Conservation (phyloP, 2,888 invertebrate species). For the Meganola albula region DNA sequence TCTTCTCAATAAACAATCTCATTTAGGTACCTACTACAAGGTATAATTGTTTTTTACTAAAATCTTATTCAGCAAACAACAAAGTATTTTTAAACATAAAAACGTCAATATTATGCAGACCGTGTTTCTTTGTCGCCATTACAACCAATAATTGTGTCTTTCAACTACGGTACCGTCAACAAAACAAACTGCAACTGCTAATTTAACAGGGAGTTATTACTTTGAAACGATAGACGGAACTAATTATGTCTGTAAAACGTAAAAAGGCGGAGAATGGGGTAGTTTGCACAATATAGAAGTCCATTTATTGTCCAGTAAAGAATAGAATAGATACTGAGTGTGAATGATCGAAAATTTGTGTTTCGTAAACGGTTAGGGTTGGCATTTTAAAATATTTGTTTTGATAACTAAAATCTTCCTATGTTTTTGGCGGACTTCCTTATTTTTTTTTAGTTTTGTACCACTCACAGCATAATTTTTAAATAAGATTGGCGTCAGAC, state of each 20-base stretch:
- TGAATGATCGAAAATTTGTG: constrained; percentile 51
- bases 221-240: constrained; percentile 44
- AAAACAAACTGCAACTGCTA: constrained; percentile 12
- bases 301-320: constrained; percentile 41
- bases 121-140: constrained; percentile 8
- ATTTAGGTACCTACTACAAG: no score
- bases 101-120: constrained; percentile 25
- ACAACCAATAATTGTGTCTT: constrained; percentile 24
- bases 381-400: constrained; percentile 11
- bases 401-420: neutral
- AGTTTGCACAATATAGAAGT: constrained; percentile 33
- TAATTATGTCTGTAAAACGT: constrained; percentile 46
- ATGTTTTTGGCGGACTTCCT: neutral
- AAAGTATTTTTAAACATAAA: no score
- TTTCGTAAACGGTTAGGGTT: constrained; percentile 40
- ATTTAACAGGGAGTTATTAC: constrained; percentile 24
- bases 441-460: no score
- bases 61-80: no score
- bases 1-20: no score
- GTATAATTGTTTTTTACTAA: no score
- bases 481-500: no score
- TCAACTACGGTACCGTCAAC: constrained; percentile 15
- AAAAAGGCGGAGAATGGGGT: constrained; percentile 25
- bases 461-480: no score
- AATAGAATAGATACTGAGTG: constrained; percentile 43